A percentile compares a stretch with the other conserved stretches of the same genome.
Conservation (phyloP, 2,888 invertebrate species). For the Cryptus viduatorius region DNA sequence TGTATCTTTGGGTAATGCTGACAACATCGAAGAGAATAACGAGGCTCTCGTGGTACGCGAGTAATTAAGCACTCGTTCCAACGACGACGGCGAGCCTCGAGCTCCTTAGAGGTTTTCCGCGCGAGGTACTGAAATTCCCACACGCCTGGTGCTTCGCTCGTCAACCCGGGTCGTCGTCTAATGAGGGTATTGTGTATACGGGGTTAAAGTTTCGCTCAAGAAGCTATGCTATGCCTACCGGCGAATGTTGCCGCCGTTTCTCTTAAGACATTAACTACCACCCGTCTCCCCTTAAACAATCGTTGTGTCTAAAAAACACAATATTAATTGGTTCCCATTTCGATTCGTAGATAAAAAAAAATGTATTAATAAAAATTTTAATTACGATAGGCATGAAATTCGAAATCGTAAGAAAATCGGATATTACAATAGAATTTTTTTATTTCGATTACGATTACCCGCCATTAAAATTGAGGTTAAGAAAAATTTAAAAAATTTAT, state of each 20-base stretch:
- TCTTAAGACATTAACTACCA: constrained; percentile 8
- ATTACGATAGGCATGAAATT: background rate
- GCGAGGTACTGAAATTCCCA: constrained; percentile 79
- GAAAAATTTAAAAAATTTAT: no score
- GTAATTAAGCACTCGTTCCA: constrained; percentile 77
- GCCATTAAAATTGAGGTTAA: no score
- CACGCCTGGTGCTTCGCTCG: constrained; percentile 72
- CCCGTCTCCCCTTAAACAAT: background rate
- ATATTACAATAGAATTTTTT: background rate
- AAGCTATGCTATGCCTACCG: constrained; percentile 38
- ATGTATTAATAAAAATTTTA: background rate
- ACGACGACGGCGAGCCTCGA: constrained; percentile 69
- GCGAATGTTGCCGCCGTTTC: constrained; percentile 1
- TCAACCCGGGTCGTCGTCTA: constrained; percentile 74
- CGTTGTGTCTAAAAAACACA: background rate
- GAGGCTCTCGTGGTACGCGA: constrained; percentile 30
- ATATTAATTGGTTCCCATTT: background rate
- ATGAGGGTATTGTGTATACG: constrained; percentile 77
- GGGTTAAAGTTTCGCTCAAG: constrained; percentile 70
- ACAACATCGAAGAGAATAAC: background rate
- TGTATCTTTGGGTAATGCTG: background rate
- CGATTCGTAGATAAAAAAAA: background rate
- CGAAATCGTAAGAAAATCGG: background rate
- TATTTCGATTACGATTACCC: no score
- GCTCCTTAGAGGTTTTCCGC: constrained; percentile 79